Base-by-base conservation (phyloP, 1,140 invertebrate species). In the Lineus longissimus region DNA sequence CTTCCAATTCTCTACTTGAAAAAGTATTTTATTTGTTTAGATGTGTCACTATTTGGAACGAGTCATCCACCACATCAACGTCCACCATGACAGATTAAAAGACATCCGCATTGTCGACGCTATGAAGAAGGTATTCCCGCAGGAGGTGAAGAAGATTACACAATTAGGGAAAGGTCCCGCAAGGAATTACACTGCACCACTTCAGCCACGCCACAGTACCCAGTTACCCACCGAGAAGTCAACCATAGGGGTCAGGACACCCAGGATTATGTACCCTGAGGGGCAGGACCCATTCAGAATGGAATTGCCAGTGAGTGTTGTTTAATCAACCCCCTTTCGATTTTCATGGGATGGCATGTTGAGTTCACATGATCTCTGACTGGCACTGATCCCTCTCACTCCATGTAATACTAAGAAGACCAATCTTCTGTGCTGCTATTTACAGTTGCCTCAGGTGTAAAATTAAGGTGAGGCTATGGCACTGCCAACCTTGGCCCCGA, bases 11-110 rank as follows among this genome's bases (percentile, higher is more conserved):
- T 55, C 17, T 54, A 9, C n/a, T 36, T 36, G 33, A 36, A 36
- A 36, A 7, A 36, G 15, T 27, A n/a, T 51, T 9, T n/a, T 51
- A 27, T 7, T 61, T 51, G 27, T 67, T 23, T 63, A 76, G 73
- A 61, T 76, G 22, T 61, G 62, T 30, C 74, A 76, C 55, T 76
- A 76, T 45, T 13, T 76, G 41, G 73, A 76, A 51, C 55, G 74
- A 31, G 60, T 73, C 22, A 19, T 71, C 7, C 61, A 71, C 29
- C 68, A 73, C 63, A 57, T 70, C 7, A 55, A 70, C 1, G 23
- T 64, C 6, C 69, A 76, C 31, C 71, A 66, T n/a, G 69, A 71
- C 41, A 61, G 67, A 30, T 55, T 74, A n/a, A 74, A 73, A 71
- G 72, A 75, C 51, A 47, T 76, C 9, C 71, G 72, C 19, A 58